A percentile compares a stretch with the other conserved stretches of the same genome.
Conservation (phyloP, 1,140 invertebrate species). For the Drosophila nebulosa region DNA sequence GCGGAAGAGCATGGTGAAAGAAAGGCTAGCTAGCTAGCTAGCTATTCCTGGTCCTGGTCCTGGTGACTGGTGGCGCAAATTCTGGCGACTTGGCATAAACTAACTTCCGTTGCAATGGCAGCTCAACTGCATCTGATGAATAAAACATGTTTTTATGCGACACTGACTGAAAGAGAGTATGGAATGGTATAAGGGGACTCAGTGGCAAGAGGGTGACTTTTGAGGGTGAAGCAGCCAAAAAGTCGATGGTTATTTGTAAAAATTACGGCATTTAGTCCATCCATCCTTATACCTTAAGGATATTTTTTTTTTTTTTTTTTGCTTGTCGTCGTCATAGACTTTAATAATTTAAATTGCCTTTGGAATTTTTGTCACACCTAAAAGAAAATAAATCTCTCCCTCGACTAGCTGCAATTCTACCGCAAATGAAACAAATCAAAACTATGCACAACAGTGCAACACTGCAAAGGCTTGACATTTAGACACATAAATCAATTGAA, state of each 20-base stretch:
- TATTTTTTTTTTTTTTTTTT: background rate
- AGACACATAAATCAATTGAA: slow-evolving; percentile 59
- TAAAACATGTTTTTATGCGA: slow-evolving; percentile 62
- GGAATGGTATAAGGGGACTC: background rate
- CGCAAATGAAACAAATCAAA: slow-evolving; percentile 7
- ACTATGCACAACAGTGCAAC: slow-evolving; percentile 17
- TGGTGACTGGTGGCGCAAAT: slow-evolving; percentile 21
- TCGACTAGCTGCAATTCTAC: background rate
- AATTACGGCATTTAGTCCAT: background rate
- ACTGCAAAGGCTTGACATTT: slow-evolving; percentile 37
- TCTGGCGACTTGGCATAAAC: slow-evolving; percentile 56
- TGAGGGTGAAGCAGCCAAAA: background rate
- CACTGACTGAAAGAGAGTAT: slow-evolving; percentile 19
- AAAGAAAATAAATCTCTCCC: no score
- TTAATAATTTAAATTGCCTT: background rate
- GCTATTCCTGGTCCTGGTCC: background rate
- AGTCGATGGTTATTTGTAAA: background rate
- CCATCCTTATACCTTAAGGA: background rate
- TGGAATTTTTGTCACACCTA: no score
- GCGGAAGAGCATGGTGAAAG: no score
- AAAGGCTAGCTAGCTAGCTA: background rate
- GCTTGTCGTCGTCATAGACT: background rate
- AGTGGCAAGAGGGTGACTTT: background rate
- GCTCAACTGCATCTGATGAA: slow-evolving; percentile 55
- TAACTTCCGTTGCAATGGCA: slow-evolving; percentile 54